Percentiles rank a stretch among this genome's conserved stretches.
Evolutionary conservation across 2,113 vertebrate genomes (phyloP).

Genomic region (Phyllopteryx taeniolatus): DNA sequence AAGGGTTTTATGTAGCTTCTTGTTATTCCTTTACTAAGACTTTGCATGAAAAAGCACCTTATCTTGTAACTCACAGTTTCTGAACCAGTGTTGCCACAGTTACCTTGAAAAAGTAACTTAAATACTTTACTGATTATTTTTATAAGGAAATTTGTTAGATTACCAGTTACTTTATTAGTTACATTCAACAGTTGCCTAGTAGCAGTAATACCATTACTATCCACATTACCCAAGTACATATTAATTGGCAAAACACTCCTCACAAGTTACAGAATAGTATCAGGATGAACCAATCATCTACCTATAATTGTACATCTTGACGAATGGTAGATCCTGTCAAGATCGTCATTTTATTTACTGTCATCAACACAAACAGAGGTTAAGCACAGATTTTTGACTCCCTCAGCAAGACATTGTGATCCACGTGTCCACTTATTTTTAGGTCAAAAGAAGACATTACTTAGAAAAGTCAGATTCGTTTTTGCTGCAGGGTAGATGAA

Average conservation of each 20-base stretch:
- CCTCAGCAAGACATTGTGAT: background rate
- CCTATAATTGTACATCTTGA: too few species aligned
- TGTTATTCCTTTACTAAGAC: too few species aligned
- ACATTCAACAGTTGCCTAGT: too few species aligned
- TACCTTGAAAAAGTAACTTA: too few species aligned
- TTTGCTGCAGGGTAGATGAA: background rate
- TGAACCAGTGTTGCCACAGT: too few species aligned
- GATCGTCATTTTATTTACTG: background rate
- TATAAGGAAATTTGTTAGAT: too few species aligned
- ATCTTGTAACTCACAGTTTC: too few species aligned
- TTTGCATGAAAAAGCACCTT: constrained; percentile 1
- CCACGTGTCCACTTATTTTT: background rate
- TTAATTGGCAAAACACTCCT: background rate
- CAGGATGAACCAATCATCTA: background rate
- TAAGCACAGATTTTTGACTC: background rate
- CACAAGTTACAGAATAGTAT: too few species aligned
- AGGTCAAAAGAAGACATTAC: constrained; percentile 2
- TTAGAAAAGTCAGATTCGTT: background rate
- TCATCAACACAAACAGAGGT: background rate
- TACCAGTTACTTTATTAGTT: too few species aligned
- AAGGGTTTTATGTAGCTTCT: too few species aligned
- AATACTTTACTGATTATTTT: too few species aligned
- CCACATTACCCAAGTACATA: background rate
- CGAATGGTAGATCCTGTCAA: background rate
- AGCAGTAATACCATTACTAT: too few species aligned